A percentile compares a stretch with the other conserved stretches of the same genome.
phyloP scores from a whole-genome alignment of 1,140 invertebrate species.

The Drosophila malerkotliana region DNA sequence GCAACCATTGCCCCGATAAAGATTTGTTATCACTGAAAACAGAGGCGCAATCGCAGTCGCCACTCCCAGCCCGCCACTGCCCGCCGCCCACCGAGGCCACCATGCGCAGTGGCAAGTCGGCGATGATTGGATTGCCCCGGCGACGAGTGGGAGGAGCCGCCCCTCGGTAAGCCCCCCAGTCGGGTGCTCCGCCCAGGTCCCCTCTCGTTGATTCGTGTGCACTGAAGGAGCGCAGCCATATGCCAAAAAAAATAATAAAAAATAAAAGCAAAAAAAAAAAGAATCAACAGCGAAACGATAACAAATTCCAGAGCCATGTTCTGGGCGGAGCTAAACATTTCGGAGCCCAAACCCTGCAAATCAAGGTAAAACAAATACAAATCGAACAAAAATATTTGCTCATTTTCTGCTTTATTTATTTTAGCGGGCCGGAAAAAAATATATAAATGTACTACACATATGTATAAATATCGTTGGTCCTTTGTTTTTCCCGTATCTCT shows the following conservation, averaged over 20 bases:
- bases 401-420: constrained; percentile 52
- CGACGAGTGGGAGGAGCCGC: constrained; percentile 65
- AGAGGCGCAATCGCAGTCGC: constrained; percentile 70
- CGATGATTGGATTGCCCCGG: constrained; percentile 73
- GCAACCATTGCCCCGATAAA: constrained; percentile 76
- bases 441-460: constrained; percentile 10
- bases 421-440: constrained; percentile 36
- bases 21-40: constrained; percentile 84
- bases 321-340: constrained; percentile 56
- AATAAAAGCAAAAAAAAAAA: constrained; percentile 1
- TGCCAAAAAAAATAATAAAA: constrained; percentile 26
- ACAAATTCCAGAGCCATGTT: constrained; percentile 57
- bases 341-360: constrained; percentile 44
- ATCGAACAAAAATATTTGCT: constrained; percentile 77
- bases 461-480: background rate
- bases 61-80: background rate
- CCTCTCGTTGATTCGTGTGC: constrained; percentile 13
- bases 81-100: constrained; percentile 24
- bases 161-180: constrained; percentile 47
- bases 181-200: constrained; percentile 30
- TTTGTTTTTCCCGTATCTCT: constrained; percentile 13
- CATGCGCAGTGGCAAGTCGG: constrained; percentile 68
- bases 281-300: constrained; percentile 35
- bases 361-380: constrained; percentile 81
- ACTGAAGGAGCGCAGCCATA: constrained; percentile 58